Conservation (phyloP, 2,797 vertebrate genomes). For the Pipistrellus kuhlii region DNA sequence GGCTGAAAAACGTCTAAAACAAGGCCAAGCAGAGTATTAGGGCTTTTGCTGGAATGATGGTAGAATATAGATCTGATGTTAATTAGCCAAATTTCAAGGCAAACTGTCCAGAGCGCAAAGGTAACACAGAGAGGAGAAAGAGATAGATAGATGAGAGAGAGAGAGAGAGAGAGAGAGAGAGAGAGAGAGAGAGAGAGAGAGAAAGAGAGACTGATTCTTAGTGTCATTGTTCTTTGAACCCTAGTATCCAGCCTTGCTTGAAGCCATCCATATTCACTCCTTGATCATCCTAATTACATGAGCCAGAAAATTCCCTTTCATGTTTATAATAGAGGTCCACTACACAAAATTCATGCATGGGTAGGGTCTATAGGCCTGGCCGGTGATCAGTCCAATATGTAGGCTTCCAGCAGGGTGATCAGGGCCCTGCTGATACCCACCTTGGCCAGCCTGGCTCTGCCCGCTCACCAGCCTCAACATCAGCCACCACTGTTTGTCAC, state of each 20-base stretch:
- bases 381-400: no score
- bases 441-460: no score
- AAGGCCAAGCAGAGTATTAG: neutral
- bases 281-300: slow-evolving; percentile 22
- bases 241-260: neutral
- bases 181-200: no score
- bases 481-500: no score
- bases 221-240: neutral
- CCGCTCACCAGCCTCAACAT: no score
- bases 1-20: neutral
- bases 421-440: no score
- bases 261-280: slow-evolving; percentile 47
- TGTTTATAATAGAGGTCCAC: neutral
- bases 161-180: neutral
- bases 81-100: neutral
- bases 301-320: slow-evolving; percentile 39
- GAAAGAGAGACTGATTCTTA: neutral
- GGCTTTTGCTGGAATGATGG: neutral
- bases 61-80: neutral
- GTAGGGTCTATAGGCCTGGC: no score
- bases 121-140: neutral
- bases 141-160: no score
- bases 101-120: neutral
- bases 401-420: no score
- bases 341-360: no score